Evolutionary conservation across 2,888 invertebrate genomes (phyloP).

Genomic region (Polymixis flavicincta): DNA sequence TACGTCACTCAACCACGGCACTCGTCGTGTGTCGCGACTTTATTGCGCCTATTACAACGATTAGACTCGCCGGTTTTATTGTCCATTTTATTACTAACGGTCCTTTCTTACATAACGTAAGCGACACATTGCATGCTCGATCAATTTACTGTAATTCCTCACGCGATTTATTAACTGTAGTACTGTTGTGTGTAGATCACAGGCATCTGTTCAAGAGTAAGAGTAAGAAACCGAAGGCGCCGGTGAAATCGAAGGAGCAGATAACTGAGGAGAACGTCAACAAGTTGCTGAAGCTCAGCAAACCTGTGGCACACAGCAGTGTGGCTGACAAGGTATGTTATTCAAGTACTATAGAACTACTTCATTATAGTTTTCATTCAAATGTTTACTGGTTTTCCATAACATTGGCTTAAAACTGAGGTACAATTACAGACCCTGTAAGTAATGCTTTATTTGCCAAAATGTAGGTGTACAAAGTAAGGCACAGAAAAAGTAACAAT

Average conservation of each 20-base stretch:
- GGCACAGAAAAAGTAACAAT: not conserved
- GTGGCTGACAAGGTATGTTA: slow-evolving; percentile 85
- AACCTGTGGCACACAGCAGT: slow-evolving; percentile 76
- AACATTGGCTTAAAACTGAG: no score
- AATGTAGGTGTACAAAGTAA: no score
- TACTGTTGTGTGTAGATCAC: slow-evolving; percentile 53
- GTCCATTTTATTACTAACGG: slow-evolving; percentile 33
- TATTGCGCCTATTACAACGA: slow-evolving; percentile 43
- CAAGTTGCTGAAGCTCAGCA: slow-evolving; percentile 87
- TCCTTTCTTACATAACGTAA: slow-evolving; percentile 42
- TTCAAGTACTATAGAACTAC: not conserved
- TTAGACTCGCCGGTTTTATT: slow-evolving; percentile 45
- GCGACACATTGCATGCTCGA: not conserved
- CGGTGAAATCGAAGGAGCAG: slow-evolving; percentile 71
- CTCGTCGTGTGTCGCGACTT: slow-evolving; percentile 20
- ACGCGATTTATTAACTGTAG: not conserved
- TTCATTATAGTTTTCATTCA: not conserved
- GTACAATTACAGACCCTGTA: no score
- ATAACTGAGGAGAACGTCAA: slow-evolving; percentile 85
- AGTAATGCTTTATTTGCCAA: no score
- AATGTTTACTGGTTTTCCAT: not conserved
- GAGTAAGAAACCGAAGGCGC: slow-evolving; percentile 67
- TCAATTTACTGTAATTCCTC: not conserved
- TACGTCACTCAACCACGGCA: slow-evolving; percentile 51
- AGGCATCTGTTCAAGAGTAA: slow-evolving; percentile 70